Percentiles rank a stretch among this genome's conserved stretches.
Conservation (phyloP, 2,113 vertebrate species). For the Alligator sinensis region DNA sequence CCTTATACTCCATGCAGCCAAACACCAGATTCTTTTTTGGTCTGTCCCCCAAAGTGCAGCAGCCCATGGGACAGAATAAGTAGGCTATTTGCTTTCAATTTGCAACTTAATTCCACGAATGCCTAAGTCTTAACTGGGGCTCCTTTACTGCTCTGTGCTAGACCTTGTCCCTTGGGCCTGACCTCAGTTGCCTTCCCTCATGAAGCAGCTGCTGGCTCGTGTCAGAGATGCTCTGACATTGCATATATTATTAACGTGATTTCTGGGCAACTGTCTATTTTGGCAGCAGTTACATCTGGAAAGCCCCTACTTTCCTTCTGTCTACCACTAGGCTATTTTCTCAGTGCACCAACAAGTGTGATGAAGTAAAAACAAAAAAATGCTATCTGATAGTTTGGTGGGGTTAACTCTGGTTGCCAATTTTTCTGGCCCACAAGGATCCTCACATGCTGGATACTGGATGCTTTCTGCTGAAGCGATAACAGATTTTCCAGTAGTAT, state of each 20-base stretch:
- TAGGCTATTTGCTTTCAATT: not conserved
- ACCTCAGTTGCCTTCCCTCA: not conserved
- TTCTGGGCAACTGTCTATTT: constrained; percentile 1
- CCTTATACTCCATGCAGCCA: not conserved
- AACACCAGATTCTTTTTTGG: not conserved
- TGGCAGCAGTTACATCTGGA: constrained; percentile 8
- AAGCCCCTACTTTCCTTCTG: not conserved
- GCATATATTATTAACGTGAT: not conserved
- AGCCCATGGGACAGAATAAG: accelerated
- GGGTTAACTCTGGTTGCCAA: not conserved
- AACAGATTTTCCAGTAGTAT: accelerated
- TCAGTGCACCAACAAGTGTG: not conserved
- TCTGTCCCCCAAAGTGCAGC: not conserved
- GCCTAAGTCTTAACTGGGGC: not conserved
- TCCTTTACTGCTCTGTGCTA: not conserved
- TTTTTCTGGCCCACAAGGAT: too few relatives aligned
- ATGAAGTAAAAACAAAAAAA: not conserved
- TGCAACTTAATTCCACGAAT: not conserved
- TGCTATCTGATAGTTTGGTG: not conserved
- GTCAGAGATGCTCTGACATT: not conserved
- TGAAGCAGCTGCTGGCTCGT: not conserved
- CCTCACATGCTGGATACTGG: not conserved
- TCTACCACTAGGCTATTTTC: not conserved
- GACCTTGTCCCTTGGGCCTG: not conserved
- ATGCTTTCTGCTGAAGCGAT: not conserved